Percentiles rank a stretch among this genome's conserved stretches.
These are phyloP conservation scores for Sceloporus undulatus DNA, from an alignment of 2,113 vertebrate species.

Conservation along the genomic window DNA sequence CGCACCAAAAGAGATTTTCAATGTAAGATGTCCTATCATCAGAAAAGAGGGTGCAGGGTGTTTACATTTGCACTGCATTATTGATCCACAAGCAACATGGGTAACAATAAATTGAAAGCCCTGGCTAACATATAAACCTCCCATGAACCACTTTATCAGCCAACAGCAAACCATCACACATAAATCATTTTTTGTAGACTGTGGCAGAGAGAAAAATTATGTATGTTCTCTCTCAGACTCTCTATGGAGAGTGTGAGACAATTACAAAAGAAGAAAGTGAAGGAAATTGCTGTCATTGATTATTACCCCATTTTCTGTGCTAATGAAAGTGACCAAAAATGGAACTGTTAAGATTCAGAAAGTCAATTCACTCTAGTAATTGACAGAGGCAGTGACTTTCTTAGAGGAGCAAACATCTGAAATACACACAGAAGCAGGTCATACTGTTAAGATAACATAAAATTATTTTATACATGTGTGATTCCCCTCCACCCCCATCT, in stretches of 20 bases:
- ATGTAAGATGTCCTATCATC: constrained; percentile 12
- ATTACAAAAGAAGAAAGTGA: not conserved
- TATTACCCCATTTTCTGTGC: constrained; percentile 12
- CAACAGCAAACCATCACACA: constrained; percentile 32
- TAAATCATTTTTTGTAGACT: constrained; percentile 38
- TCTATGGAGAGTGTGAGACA: not conserved
- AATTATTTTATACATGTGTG: not conserved
- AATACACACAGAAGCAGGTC: not conserved
- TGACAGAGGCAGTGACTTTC: not conserved
- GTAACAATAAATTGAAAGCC: constrained; percentile 36
- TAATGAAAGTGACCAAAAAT: constrained; percentile 28
- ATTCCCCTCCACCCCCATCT: not conserved
- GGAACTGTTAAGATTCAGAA: not conserved
- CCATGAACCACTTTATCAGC: constrained; percentile 42
- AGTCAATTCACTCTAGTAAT: not conserved
- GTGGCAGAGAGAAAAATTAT: constrained; percentile 25
- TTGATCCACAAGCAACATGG: constrained; percentile 19
- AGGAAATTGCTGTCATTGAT: constrained; percentile 16
- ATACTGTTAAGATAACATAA: not conserved
- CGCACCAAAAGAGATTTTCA: not conserved
- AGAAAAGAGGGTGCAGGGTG: constrained; percentile 20
- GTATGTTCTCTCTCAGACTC: not conserved
- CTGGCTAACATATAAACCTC: constrained; percentile 29
- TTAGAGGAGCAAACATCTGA: not conserved
- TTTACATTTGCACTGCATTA: constrained; percentile 30